Evolutionary conservation across 2,797 vertebrate species (phyloP).

Genomic region (Diplodus puntazzo): DNA sequence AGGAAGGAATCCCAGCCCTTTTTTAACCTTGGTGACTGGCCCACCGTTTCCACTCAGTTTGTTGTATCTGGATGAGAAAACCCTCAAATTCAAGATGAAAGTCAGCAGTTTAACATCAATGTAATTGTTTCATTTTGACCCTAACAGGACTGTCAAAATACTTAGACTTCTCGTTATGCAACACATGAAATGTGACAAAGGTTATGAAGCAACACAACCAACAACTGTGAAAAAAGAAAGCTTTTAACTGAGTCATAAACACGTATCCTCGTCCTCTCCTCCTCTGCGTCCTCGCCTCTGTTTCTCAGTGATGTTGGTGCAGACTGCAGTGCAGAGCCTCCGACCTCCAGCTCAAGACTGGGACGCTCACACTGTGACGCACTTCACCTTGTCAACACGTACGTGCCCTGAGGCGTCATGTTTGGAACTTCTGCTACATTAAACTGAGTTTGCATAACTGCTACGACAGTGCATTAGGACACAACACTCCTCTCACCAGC

Average conservation of each 20-base stretch:
- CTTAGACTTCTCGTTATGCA: neutral
- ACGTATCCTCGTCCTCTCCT: neutral
- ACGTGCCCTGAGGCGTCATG: neutral
- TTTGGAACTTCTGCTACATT: neutral
- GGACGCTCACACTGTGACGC: constrained; percentile 26
- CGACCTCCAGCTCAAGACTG: constrained; percentile 18
- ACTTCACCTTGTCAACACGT: constrained; percentile 33
- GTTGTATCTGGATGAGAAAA: neutral
- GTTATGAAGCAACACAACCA: neutral
- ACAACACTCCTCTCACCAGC: neutral
- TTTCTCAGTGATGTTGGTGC: neutral
- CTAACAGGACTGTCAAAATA: neutral
- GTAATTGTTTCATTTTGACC: neutral
- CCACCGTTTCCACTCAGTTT: constrained; percentile 5
- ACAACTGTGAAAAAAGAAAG: neutral
- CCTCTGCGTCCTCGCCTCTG: neutral
- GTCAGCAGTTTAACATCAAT: constrained; percentile 15
- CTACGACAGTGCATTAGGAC: neutral
- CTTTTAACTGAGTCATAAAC: neutral
- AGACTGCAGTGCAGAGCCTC: constrained; percentile 46
- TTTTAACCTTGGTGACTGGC: neutral
- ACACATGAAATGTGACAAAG: neutral
- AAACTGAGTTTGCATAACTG: neutral
- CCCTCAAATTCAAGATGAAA: neutral
- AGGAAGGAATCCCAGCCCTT: constrained; percentile 7